A percentile compares a stretch with the other conserved stretches of the same genome.
Evolutionary conservation across 2,113 vertebrate species (phyloP).

Genomic region (Helogale parvula): DNA sequence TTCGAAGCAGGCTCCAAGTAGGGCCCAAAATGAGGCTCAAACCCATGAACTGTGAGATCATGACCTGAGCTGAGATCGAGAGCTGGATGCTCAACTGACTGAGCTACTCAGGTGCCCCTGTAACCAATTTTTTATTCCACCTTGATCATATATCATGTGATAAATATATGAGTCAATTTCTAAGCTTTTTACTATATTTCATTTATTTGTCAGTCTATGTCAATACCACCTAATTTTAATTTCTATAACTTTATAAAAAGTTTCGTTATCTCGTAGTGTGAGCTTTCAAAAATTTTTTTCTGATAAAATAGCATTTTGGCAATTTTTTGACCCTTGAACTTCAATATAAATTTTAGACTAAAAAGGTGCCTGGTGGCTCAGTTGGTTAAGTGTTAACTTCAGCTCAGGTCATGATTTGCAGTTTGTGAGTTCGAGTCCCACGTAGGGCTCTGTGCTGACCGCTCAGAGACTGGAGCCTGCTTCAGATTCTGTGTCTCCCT

Average conservation of each 20-base stretch:
- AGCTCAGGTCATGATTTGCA: no score
- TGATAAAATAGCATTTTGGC: background rate
- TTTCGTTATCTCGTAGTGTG: background rate
- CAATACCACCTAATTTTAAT: background rate
- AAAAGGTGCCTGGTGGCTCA: background rate
- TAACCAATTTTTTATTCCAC: background rate
- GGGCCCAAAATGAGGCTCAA: no score
- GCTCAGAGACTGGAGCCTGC: no score
- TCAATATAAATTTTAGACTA: conserved; percentile 22
- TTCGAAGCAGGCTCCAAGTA: no score
- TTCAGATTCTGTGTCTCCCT: no score
- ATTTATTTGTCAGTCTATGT: background rate
- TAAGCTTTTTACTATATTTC: background rate
- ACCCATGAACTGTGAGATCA: no score
- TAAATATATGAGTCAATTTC: background rate
- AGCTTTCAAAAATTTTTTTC: background rate
- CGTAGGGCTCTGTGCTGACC: no score
- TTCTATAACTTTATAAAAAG: background rate
- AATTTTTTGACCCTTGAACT: background rate
- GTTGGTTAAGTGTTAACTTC: no score
- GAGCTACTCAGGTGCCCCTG: no score
- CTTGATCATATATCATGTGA: background rate
- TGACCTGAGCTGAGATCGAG: no score
- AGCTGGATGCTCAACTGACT: no score
- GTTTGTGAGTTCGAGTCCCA: no score